Evolutionary conservation across 2,113 vertebrate species (phyloP), one percentile per base, ranked within the genome.

Genomic region (Aphyosemion australe): DNA sequence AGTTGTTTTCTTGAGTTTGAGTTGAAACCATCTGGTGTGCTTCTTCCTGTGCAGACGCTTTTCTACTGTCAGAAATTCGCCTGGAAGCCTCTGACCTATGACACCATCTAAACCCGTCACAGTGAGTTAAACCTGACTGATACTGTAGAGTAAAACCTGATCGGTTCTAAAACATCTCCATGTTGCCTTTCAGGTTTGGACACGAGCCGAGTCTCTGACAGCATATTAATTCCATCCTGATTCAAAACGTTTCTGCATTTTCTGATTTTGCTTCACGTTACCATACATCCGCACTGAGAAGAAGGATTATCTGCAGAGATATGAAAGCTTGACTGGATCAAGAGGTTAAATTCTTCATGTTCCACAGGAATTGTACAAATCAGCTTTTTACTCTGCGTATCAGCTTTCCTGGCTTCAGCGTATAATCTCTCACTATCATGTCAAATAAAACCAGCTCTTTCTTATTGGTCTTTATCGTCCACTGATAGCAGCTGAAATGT

Each of bases 41-140:
- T 72, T 18, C 13, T 12, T 26, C 58, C 26, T 57, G 3, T 60
- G 51, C 83, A 93, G 92, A 87, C 87, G 6, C 0, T 91, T 41
- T 87, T 85, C 21, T 92, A 88, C 82, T 93, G 92, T 51, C 87
- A 91, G 87, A 91, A 48, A 66, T 89, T 80, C 51, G 59, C 68
- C 65, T 92, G 91, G 91, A 78, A 83, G 65, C 39, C 79, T 41
- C 14, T 72, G 12, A 53, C 20, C 31, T 54, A 69, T 72, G 52
- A 70, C 47, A 26, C 21, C 0, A 16, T 74, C 19, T 86, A 41
- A 87, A 42, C 41, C n/a, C 2, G 1, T 31, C 9, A 16, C 47
- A 61, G 79, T 86, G n/a, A 16, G 62, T 75, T 9, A 6, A 50
- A 52, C 10, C 12, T 10, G 13, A 10, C 14, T 1, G 14, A 9